Evolutionary conservation across 2,113 vertebrate species (phyloP).

Genomic region (Apistogramma diplotaenia): DNA sequence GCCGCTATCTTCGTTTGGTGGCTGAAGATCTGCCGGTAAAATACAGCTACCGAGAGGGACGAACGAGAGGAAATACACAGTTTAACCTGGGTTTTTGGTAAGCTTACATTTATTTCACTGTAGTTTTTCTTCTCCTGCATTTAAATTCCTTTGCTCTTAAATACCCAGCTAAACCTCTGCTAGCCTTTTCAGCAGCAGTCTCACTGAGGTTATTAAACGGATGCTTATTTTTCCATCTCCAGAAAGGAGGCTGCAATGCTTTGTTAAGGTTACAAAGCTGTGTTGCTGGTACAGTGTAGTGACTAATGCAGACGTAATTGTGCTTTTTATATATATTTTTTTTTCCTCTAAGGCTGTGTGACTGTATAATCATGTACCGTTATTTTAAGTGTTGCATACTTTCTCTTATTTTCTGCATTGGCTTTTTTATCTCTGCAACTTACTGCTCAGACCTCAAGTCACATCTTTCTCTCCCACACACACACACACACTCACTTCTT

Average conservation of each 20-base stretch:
- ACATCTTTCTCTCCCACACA: conserved; percentile 5
- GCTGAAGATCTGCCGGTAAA: neutral
- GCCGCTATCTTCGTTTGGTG: neutral
- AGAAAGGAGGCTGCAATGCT: neutral
- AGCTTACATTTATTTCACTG: conserved; percentile 2
- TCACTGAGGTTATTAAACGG: neutral
- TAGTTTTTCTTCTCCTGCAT: neutral
- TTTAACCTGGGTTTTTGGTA: neutral
- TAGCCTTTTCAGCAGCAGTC: neutral
- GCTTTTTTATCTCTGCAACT: neutral
- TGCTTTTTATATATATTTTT: neutral
- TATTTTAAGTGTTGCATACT: neutral
- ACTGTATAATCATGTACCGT: neutral
- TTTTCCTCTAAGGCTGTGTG: neutral
- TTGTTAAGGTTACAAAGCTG: neutral
- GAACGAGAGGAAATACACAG: neutral
- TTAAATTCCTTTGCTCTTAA: neutral
- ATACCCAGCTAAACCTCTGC: neutral
- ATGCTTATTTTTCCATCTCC: neutral
- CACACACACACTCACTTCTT: neutral
- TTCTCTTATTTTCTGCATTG: neutral
- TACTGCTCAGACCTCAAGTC: neutral
- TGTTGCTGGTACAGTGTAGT: neutral
- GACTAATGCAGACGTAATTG: neutral
- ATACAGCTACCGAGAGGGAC: neutral